Base-by-base conservation (phyloP, 2,888 invertebrate genomes). In the Lepidochitona cinerea region DNA sequence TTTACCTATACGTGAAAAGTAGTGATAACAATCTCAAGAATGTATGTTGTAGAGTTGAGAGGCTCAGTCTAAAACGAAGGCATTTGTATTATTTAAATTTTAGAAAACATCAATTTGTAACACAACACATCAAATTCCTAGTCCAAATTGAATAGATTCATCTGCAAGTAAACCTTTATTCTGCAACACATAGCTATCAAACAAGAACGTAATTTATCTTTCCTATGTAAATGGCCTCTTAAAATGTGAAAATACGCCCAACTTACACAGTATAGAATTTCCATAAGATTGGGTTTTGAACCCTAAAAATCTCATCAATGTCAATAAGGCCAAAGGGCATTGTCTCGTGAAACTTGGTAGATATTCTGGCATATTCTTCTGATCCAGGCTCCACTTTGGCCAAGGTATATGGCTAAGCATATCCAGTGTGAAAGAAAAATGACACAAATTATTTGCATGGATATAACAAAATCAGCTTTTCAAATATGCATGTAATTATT, bases 261-360 rank as follows among this genome's bases (percentile, higher is more conserved):
- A 85, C 88, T 85, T 81, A 89, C 89, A 88, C 85, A 68, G 77
- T 79, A 76, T 83, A 88, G 73, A 86, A 88, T 73, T 87, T 86
- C 87, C 87, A 88, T 70, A 87, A 81, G 67, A 86, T 88, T 0
- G 86, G 85, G 71, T 89, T 89, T 80, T 89, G 89, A 37, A 89
- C 83, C 29, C 88, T 79, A 35, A 78, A 76, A 3, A 89, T 83
- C 65, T 78, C 77, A 12, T 81, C 78, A 52, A 88, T 85, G 72
- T 86, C 84, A 35, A 77, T 68, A 18, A 77, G 71, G 4, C 83
- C 83, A 66, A 82, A 83, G 14, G 75, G 70, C 83, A 89, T 84
- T 5, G 87, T 84, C 49, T 82, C 73, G 71, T 86, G 83, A 76
- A 88, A 88, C 52, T 81, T 77, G 26, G 79, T 69, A n/a, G 83